A percentile compares a stretch with the other conserved stretches of the same genome.
These are phyloP conservation scores for Mus minutoides DNA, from an alignment of 2,797 vertebrate genomes.

Conservation along the genomic window DNA sequence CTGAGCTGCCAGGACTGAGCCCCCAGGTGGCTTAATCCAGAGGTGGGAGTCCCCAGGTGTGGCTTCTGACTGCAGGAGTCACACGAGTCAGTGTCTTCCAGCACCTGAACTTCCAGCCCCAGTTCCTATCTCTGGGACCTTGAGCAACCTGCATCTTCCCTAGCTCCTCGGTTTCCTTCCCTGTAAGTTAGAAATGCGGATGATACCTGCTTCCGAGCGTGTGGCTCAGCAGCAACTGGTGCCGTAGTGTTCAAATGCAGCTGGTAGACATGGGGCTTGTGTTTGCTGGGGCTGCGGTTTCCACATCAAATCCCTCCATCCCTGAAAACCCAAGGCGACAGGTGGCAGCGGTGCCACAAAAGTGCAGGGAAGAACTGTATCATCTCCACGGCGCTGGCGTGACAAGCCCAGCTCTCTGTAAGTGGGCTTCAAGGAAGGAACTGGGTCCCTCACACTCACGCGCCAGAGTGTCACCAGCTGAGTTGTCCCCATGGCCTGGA, in stretches of 20 bases:
- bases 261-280: background rate
- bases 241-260: too few relatives aligned
- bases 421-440: background rate
- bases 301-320: background rate
- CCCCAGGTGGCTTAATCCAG: background rate
- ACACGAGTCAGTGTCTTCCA: background rate
- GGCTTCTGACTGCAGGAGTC: background rate
- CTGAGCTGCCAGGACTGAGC: background rate
- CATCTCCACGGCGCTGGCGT: background rate
- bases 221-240: background rate
- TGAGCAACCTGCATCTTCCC: background rate
- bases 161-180: background rate
- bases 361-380: too few relatives aligned
- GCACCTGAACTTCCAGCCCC: background rate
- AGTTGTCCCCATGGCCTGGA: background rate
- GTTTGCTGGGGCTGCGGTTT: background rate
- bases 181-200: rapidly evolving
- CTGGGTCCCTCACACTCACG: background rate
- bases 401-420: background rate
- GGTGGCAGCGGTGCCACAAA: background rate
- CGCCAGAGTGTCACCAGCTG: background rate
- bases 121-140: background rate
- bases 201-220: rapidly evolving
- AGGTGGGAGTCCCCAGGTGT: background rate
- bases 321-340: background rate